Evolutionary conservation across 2,797 vertebrate species (phyloP), one percentile per base, ranked within the genome.

Genomic region (Ceryle rudis): DNA sequence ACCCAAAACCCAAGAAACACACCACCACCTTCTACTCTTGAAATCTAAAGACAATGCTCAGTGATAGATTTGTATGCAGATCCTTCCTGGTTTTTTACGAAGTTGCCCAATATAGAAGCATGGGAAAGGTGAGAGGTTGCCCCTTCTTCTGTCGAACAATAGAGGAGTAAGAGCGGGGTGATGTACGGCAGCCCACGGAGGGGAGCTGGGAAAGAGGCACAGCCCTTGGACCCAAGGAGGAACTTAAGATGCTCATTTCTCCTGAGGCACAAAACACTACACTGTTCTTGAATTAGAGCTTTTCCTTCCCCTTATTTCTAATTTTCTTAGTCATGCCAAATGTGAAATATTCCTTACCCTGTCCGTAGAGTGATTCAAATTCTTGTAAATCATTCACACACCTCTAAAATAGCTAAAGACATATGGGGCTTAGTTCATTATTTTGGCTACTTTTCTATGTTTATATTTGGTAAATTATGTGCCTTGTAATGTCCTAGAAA

Each of bases 401-500:
- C 66, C 92, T 97, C 80, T 31, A 15, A 74, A 71, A 87, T 28
- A 86, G 88, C 89, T 91, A 16, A 81, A 92, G 88, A 65, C 74
- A 6, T 82, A 55, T 2, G 46, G 90, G 91, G 75, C 94, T 93
- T 92, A 92, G 83, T 84, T 95, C 66, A 66, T 91, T n/a, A 49
- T 95, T 96, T 95, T 95, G 93, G 94, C 79, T 95, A 94, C 81
- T 95, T 95, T 95, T 92, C 83, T 93, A 10, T 93, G 95, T 96
- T 95, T 95, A 87, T 95, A 93, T 86, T 93, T 95, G 94, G 90
- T 97, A 95, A 97, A 93, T 95, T 96, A 95, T 97, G 91, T 94
- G 93, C 90, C 92, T 97, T 97, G 88, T 95, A 95, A 95, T 33
- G 5, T 92, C 92, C 88, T 96, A 83, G 89, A 91, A 81, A 92